Evolutionary conservation across 2,113 vertebrate species (phyloP).

Genomic region (Muntiacus muntjak): DNA sequence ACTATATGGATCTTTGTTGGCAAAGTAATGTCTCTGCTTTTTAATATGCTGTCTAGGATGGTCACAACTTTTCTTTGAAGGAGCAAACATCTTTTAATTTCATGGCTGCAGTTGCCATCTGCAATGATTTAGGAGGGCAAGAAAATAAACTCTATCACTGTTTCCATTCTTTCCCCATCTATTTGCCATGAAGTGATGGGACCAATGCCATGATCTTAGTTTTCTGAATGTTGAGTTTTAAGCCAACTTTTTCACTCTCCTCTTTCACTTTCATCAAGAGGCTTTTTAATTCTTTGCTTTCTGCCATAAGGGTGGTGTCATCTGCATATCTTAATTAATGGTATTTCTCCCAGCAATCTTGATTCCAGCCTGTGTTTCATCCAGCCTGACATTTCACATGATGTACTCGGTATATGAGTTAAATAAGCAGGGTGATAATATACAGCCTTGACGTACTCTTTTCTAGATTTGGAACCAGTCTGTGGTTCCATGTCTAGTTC

Average conservation of each 20-base stretch:
- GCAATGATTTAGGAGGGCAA: background rate
- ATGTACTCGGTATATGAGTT: background rate
- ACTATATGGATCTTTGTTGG: background rate
- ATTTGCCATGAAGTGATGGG: background rate
- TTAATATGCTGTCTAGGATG: background rate
- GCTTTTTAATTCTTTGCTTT: background rate
- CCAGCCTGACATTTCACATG: fast-evolving
- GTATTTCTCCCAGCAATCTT: background rate
- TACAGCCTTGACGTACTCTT: background rate
- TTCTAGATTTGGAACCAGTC: background rate
- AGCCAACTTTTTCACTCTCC: background rate
- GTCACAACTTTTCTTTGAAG: background rate
- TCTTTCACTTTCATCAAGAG: background rate
- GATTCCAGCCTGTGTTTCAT: background rate
- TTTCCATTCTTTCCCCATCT: background rate
- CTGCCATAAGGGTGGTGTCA: background rate
- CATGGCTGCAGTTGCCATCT: background rate
- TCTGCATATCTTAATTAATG: background rate
- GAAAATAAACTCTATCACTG: background rate
- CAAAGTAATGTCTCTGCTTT: background rate
- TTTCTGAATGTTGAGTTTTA: background rate
- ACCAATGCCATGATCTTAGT: background rate
- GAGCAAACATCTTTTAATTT: background rate
- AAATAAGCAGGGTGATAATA: background rate
- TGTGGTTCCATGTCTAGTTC: background rate